Conservation (phyloP, 2,888 invertebrate species). For the Pseudoips prasinana region DNA sequence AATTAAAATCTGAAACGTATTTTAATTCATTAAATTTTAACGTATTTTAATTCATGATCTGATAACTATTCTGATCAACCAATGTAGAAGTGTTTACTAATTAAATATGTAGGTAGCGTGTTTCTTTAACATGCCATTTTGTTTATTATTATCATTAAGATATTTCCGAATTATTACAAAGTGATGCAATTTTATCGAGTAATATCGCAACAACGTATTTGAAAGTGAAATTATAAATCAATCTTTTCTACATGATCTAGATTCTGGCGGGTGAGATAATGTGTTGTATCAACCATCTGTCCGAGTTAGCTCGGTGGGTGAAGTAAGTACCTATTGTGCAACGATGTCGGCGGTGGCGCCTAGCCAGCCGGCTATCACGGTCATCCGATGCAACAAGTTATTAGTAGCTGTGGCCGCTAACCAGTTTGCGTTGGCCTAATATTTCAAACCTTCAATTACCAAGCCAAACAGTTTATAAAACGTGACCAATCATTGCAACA, state of each 20-base stretch:
- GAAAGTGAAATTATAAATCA: no score
- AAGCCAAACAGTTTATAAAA: conserved; percentile 2
- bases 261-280: conserved; percentile 12
- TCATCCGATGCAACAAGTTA: conserved; percentile 49
- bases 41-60: no score
- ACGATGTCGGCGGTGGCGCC: conserved; percentile 48
- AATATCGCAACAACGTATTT: no score
- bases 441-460: conserved; percentile 14
- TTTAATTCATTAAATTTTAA: no score
- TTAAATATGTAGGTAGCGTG: no score
- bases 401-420: conserved; percentile 44
- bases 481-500: background rate
- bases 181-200: no score
- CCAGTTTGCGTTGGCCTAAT: conserved; percentile 25
- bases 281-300: conserved; percentile 1
- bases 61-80: no score
- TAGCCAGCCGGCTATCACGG: conserved; percentile 49
- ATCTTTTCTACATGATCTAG: background rate
- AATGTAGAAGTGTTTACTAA: no score
- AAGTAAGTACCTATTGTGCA: conserved; percentile 40
- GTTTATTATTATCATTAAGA: no score
- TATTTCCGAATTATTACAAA: no score
- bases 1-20: no score
- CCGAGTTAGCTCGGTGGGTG: conserved; percentile 15
- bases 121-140: no score